phyloP scores from a whole-genome alignment of 2,113 vertebrate species.

The Pseudonaja textilis region DNA sequence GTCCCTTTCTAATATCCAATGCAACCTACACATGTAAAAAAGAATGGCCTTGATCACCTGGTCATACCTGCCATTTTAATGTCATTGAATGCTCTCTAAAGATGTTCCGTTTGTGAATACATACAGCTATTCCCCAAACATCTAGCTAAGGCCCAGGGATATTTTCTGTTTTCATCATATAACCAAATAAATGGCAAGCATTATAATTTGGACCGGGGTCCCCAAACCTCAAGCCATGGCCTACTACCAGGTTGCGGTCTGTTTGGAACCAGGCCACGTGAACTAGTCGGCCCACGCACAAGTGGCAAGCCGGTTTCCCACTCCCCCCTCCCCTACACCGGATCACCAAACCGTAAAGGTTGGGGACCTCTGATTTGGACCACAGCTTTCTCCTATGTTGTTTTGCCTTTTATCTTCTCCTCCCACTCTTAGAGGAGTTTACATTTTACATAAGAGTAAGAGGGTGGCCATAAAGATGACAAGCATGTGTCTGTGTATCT shows the following conservation, averaged over 20 bases:
- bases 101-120: not conserved
- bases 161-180: not conserved
- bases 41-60: not conserved
- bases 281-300: too few relatives aligned
- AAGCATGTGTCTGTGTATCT: not conserved
- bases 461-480: not conserved
- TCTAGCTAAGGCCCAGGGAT: too few relatives aligned
- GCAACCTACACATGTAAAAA: not conserved
- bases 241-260: too few relatives aligned
- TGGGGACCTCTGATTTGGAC: too few relatives aligned
- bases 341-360: too few relatives aligned
- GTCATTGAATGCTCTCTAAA: not conserved
- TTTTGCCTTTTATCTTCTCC: not conserved
- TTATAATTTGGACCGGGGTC: not conserved
- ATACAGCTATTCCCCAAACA: not conserved
- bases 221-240: too few relatives aligned
- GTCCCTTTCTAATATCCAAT: not conserved
- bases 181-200: too few relatives aligned
- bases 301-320: too few relatives aligned
- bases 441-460: not conserved
- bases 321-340: too few relatives aligned
- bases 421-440: not conserved
- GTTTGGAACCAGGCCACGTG: too few relatives aligned
- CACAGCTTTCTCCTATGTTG: not conserved
- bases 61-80: not conserved